Evolutionary conservation across 2,888 invertebrate genomes (phyloP).

Genomic region (Gastracanthus pulcherrimus): DNA sequence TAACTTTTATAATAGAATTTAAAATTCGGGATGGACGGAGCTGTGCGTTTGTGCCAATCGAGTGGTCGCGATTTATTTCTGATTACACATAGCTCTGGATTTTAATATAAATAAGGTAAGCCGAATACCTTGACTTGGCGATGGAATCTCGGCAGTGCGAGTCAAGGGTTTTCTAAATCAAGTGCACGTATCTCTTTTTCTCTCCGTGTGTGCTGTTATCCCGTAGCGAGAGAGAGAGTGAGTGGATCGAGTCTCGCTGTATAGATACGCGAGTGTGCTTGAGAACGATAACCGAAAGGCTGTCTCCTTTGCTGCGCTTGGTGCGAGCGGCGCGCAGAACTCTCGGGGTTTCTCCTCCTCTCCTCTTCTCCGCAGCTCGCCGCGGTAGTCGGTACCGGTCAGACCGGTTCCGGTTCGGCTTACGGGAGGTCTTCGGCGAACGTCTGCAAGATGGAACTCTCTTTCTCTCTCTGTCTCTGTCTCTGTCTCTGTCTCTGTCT

Average conservation of each 20-base stretch:
- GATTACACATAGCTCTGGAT: too few species aligned
- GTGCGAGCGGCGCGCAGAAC: too few species aligned
- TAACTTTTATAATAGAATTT: too few species aligned
- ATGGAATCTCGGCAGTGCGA: neutral
- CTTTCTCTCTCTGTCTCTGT: constrained; percentile 56
- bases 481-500: too few species aligned
- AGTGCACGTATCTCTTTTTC: neutral
- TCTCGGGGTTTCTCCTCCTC: neutral
- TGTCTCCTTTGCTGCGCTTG: too few species aligned
- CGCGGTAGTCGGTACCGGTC: constrained; percentile 69
- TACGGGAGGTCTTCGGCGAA: constrained; percentile 68
- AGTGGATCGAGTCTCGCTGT: too few species aligned
- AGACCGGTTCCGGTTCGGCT: constrained; percentile 67
- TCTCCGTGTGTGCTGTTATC: neutral
- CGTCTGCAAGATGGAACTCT: constrained; percentile 44
- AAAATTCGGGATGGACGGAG: too few species aligned
- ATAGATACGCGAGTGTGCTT: neutral
- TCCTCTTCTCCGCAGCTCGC: neutral
- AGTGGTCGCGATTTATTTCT: too few species aligned
- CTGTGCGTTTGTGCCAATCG: too few species aligned
- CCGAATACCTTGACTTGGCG: too few species aligned
- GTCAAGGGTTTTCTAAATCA: constrained; percentile 3
- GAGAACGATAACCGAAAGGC: neutral
- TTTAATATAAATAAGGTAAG: too few species aligned
- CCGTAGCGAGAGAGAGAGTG: too few species aligned